A percentile compares a stretch with the other conserved stretches of the same genome.
Evolutionary conservation across 2,113 vertebrate species (phyloP).

Genomic region (Tichodroma muraria): DNA sequence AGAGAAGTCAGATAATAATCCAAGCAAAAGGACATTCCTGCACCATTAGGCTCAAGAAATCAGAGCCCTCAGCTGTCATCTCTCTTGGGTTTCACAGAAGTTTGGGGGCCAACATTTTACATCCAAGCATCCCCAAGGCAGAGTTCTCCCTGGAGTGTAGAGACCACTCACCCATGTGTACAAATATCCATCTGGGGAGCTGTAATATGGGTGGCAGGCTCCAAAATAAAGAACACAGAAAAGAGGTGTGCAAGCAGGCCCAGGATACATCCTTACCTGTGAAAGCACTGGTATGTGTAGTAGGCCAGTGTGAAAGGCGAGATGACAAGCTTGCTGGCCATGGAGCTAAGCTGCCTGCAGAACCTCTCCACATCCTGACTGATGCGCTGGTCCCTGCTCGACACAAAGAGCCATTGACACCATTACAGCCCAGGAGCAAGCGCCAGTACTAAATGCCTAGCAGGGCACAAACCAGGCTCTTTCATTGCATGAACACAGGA

Average conservation of each 20-base stretch:
- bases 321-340: constrained; percentile 85
- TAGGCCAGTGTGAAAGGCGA: constrained; percentile 90
- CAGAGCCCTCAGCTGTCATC: neutral
- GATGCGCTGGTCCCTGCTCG: constrained; percentile 91
- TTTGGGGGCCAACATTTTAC: neutral
- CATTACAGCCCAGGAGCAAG: neutral
- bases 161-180: neutral
- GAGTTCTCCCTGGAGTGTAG: neutral
- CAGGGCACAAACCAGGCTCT: neutral
- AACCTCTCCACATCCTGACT: constrained; percentile 93
- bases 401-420: neutral
- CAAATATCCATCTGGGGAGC: neutral
- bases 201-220: neutral
- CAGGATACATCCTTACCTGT: constrained; percentile 72
- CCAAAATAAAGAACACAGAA: neutral
- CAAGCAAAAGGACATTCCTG: neutral
- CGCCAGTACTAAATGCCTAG: neutral
- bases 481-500: neutral
- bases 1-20: neutral
- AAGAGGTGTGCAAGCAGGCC: neutral
- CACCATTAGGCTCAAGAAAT: neutral
- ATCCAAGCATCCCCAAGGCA: neutral
- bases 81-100: neutral
- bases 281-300: constrained; percentile 92
- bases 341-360: constrained; percentile 89